phyloP scores from a whole-genome alignment of 2,888 invertebrate genomes.

The Hemithea aestivaria region DNA sequence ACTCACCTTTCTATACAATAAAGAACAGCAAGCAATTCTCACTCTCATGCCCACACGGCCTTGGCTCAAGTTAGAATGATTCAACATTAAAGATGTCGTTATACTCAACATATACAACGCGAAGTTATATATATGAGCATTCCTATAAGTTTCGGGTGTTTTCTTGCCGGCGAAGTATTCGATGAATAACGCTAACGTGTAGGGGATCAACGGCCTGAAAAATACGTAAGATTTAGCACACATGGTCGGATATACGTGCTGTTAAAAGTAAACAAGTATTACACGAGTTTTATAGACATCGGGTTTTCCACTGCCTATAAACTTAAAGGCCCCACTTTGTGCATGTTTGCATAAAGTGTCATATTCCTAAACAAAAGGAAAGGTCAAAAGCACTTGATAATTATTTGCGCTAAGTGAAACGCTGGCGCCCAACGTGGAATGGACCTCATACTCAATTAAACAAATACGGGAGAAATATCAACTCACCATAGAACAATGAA shows the following conservation, averaged over 20 bases:
- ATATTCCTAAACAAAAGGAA: no score
- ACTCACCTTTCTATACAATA: conserved; percentile 89
- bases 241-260: no score
- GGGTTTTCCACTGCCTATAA: no score
- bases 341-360: no score
- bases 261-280: neutral
- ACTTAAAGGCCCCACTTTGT: no score
- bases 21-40: conserved; percentile 86
- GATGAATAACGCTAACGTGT: conserved; percentile 80
- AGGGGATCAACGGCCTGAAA: conserved; percentile 82
- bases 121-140: conserved; percentile 84
- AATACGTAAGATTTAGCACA: no score
- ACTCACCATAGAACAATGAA: conserved; percentile 80
- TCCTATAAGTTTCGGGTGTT: conserved; percentile 60
- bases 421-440: no score
- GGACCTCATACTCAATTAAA: no score
- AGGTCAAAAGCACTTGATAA: no score
- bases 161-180: conserved; percentile 80
- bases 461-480: no score
- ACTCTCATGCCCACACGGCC: conserved; percentile 87
- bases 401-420: no score
- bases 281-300: neutral
- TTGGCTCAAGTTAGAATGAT: conserved; percentile 79
- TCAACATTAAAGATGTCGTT: conserved; percentile 80
- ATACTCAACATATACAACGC: conserved; percentile 80